Evolutionary conservation across 2,113 vertebrate genomes (phyloP), one percentile per base, ranked within the genome.

Genomic region (Platichthys stellatus): DNA sequence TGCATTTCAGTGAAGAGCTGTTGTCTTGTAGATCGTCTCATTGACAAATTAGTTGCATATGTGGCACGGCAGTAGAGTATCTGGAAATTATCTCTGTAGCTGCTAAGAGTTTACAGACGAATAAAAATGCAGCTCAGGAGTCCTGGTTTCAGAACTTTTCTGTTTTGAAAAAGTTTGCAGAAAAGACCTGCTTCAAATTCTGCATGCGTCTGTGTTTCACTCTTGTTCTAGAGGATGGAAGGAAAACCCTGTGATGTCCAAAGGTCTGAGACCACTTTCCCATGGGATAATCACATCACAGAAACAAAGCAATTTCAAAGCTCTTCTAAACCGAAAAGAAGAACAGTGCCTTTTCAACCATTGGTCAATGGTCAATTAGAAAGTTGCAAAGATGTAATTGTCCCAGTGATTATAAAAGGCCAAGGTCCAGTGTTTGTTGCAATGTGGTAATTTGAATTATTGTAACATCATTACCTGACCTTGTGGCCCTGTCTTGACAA

Each of bases 81-180:
- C 12, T 21, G 62, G 43, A 66, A 61, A 60, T 58, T 9, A 35
- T n/a, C 5, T 73, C 17, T 64, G 49, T 26, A 57, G n/a, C 17
- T 68, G 21, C 23, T 72, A 14, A 61, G 7, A 58, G n/a, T 20
- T 21, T 47, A 35, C 14, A 72, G 56, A 58, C 15, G 40, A 38
- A 21, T 47, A 47, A 54, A 38, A 74, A 81, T 49, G 10, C 10
- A 60, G 63, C 53, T 49, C 14, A 12, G 31, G 8, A 51, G 18
- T 58, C 38, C 70, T 40, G 20, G 68, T 23, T 23, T 72, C 13
- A 69, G 45, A 68, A 72, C 59, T 78, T 65, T 77, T 24, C 1
- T n/a, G 45, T 68, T 63, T 64, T 21, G 11, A 62, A 74, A 63
- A 78, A 69, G 31, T 58, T 47, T 38, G 63, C 40, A 7, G 15